Evolutionary conservation across 2,797 vertebrate species (phyloP).

Genomic region (Poecile montanus): DNA sequence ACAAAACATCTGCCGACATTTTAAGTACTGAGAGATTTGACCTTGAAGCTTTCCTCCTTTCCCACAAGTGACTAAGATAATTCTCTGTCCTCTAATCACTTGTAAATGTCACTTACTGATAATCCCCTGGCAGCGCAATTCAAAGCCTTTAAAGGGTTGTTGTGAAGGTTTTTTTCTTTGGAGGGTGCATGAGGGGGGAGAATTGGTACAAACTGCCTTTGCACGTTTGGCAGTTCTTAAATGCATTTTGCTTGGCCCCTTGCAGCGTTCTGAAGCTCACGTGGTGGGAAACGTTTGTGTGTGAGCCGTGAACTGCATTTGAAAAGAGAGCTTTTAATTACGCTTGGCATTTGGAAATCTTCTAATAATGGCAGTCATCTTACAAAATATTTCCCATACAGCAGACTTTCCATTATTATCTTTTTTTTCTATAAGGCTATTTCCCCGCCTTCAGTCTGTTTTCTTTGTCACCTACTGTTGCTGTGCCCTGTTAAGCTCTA

Average conservation of each 20-base stretch:
- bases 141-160: constrained; percentile 65
- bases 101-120: constrained; percentile 68
- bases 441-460: constrained; percentile 35
- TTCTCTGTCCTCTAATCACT: constrained; percentile 65
- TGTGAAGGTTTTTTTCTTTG: constrained; percentile 40
- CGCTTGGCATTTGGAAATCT: constrained; percentile 45
- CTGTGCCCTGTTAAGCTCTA: constrained; percentile 54
- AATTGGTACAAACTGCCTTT: constrained; percentile 51
- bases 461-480: constrained; percentile 60
- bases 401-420: constrained; percentile 13
- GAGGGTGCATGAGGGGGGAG: not conserved
- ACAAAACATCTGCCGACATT: constrained; percentile 68
- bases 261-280: constrained; percentile 54
- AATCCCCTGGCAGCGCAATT: constrained; percentile 50
- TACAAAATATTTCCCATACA: constrained; percentile 63
- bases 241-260: constrained; percentile 59
- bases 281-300: constrained; percentile 56
- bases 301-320: constrained; percentile 58
- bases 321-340: constrained; percentile 71
- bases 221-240: constrained; percentile 64
- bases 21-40: constrained; percentile 55
- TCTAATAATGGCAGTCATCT: constrained; percentile 53
- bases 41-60: constrained; percentile 67
- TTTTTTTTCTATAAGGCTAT: not conserved
- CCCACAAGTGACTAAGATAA: constrained; percentile 69